phyloP scores from a whole-genome alignment of 2,797 vertebrate genomes.

The Remorina albescens region DNA sequence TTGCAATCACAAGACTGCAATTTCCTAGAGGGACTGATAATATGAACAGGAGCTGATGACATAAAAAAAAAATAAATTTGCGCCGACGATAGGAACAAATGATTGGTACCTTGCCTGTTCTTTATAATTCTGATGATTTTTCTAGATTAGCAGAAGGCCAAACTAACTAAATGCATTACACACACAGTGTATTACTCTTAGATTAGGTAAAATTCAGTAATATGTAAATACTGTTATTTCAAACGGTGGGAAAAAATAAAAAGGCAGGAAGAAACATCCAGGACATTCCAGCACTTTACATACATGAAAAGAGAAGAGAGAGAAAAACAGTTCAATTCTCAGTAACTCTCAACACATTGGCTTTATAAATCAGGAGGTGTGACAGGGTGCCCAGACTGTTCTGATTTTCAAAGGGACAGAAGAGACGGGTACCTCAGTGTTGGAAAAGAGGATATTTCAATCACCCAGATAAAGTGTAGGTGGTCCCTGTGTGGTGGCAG shows the following conservation, averaged over 20 bases:
- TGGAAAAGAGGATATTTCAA: constrained; percentile 56
- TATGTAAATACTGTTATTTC: neutral
- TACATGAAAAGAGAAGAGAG: neutral
- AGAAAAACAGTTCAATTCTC: constrained; percentile 22
- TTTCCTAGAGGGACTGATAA: no score
- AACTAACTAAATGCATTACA: neutral
- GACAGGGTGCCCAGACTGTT: constrained; percentile 49
- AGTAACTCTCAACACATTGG: constrained; percentile 31
- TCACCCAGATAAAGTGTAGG: constrained; percentile 53
- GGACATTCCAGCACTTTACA: constrained; percentile 12
- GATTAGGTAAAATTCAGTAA: neutral
- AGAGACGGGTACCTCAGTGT: constrained; percentile 23
- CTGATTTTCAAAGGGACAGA: constrained; percentile 54
- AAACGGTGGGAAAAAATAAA: neutral
- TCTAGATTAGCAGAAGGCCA: rapidly evolving
- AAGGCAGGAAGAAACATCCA: constrained; percentile 2
- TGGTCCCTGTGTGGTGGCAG: constrained; percentile 49
- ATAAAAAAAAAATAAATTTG: constrained; percentile 22
- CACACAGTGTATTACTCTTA: neutral
- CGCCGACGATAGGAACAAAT: constrained; percentile 17
- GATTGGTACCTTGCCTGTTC: constrained; percentile 20
- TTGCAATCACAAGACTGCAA: no score
- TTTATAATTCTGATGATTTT: constrained; percentile 2
- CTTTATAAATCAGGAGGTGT: constrained; percentile 49
- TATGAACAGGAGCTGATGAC: constrained; percentile 11